phyloP scores from a whole-genome alignment of 2,888 invertebrate species.

The Hypolimnas misippus region DNA sequence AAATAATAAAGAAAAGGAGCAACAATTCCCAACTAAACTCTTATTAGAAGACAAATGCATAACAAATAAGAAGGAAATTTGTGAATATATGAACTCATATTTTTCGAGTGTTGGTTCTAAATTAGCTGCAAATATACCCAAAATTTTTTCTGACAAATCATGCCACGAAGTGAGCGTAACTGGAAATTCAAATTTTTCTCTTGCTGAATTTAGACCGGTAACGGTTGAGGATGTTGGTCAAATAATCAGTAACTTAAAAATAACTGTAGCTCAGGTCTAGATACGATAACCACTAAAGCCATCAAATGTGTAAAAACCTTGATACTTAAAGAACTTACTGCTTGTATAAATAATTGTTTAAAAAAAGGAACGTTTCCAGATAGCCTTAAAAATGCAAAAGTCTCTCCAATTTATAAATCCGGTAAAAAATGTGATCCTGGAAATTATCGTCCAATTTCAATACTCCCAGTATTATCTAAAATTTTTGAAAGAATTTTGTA shows the following conservation, averaged over 20 bases:
- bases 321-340: slow-evolving; percentile 17
- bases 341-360: slow-evolving; percentile 22
- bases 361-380: slow-evolving; percentile 36
- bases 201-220: neutral
- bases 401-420: slow-evolving; percentile 29
- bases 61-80: slow-evolving; percentile 15
- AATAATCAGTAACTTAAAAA: slow-evolving; percentile 1
- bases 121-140: neutral
- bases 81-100: slow-evolving; percentile 5
- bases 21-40: neutral
- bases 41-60: slow-evolving; percentile 1
- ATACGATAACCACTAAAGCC: neutral
- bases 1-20: slow-evolving; percentile 22
- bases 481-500: slow-evolving; percentile 30
- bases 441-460: slow-evolving; percentile 30
- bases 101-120: neutral
- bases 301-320: slow-evolving; percentile 9
- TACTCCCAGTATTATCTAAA: slow-evolving; percentile 28
- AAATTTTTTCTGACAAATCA: neutral
- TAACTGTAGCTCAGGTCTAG: neutral
- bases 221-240: neutral
- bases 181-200: slow-evolving; percentile 1
- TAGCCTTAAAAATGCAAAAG: slow-evolving; percentile 39
- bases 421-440: too few relatives aligned
- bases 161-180: neutral